Evolutionary conservation across 2,797 vertebrate genomes (phyloP).

Genomic region (Melanotaenia trifasciata): DNA sequence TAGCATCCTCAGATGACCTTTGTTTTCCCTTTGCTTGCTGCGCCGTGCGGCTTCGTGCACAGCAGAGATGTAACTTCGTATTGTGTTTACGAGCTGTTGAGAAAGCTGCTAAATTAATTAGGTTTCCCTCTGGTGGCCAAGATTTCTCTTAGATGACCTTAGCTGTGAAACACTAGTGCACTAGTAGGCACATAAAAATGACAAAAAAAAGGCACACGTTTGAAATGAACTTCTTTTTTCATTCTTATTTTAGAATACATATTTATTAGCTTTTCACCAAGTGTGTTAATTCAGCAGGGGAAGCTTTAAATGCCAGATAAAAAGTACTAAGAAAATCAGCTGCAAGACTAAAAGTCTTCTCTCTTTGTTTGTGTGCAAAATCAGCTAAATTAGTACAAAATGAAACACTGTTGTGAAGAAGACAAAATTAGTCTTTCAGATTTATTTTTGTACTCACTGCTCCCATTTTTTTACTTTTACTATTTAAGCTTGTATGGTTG

Average conservation of each 20-base stretch:
- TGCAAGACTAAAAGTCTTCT: constrained; percentile 31
- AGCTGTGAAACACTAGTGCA: constrained; percentile 29
- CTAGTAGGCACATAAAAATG: constrained; percentile 1
- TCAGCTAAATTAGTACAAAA: background rate
- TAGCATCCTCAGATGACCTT: constrained; percentile 57
- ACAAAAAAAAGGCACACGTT: constrained; percentile 23
- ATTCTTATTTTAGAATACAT: constrained; percentile 32
- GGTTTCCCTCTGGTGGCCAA: constrained; percentile 70
- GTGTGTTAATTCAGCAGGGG: constrained; percentile 36
- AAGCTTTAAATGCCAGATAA: constrained; percentile 48
- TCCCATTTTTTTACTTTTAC: constrained; percentile 12
- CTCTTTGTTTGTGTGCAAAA: constrained; percentile 19
- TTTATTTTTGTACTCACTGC: constrained; percentile 5
- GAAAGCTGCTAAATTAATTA: constrained; percentile 73
- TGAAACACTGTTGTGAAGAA: background rate
- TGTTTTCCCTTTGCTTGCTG: constrained; percentile 31
- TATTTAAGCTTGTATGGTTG: background rate
- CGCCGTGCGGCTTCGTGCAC: constrained; percentile 31
- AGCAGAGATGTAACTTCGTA: constrained; percentile 49
- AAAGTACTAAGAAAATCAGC: constrained; percentile 52
- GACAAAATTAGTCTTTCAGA: constrained; percentile 3
- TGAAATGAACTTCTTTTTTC: constrained; percentile 10
- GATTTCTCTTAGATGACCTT: constrained; percentile 71
- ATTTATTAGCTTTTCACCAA: background rate
- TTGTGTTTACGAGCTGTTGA: constrained; percentile 58